Evolutionary conservation across 2,888 invertebrate genomes (phyloP).

Genomic region (Drosophila lutescens): DNA sequence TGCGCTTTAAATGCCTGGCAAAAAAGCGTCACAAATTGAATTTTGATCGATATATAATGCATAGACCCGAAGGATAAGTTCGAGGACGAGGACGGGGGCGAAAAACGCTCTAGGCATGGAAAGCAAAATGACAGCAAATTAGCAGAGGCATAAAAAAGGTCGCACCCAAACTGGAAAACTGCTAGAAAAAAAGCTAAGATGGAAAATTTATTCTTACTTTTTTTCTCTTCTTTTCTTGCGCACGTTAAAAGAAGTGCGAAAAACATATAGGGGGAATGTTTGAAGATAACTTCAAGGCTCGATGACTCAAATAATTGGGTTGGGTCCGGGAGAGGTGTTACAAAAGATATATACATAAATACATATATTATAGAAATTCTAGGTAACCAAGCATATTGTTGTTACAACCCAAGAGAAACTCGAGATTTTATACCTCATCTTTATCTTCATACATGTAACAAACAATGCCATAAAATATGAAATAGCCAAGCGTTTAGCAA

Average conservation of each 20-base stretch:
- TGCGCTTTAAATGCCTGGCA: constrained; percentile 59
- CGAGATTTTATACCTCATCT: background rate
- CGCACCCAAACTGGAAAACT: constrained; percentile 46
- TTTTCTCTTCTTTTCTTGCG: background rate
- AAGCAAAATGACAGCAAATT: constrained; percentile 74
- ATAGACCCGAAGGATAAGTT: constrained; percentile 17
- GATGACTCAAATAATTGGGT: constrained; percentile 31
- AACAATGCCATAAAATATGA: background rate
- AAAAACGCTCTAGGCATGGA: constrained; percentile 40
- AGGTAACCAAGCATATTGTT: background rate
- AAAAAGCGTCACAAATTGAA: constrained; percentile 76
- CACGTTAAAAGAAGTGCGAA: constrained; percentile 21
- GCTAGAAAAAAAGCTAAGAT: constrained; percentile 26
- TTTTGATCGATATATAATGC: constrained; percentile 80
- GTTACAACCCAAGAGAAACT: background rate
- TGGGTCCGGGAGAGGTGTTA: background rate
- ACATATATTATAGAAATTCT: background rate
- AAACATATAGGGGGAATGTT: constrained; percentile 6
- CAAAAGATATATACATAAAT: background rate
- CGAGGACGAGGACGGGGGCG: background rate
- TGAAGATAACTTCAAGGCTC: constrained; percentile 32
- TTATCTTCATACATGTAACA: background rate
- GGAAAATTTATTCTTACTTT: constrained; percentile 30
- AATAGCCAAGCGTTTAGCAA: background rate
- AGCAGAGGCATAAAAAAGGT: constrained; percentile 67